Evolutionary conservation across 2,888 invertebrate genomes (phyloP).

Genomic region (Andrena marginata): DNA sequence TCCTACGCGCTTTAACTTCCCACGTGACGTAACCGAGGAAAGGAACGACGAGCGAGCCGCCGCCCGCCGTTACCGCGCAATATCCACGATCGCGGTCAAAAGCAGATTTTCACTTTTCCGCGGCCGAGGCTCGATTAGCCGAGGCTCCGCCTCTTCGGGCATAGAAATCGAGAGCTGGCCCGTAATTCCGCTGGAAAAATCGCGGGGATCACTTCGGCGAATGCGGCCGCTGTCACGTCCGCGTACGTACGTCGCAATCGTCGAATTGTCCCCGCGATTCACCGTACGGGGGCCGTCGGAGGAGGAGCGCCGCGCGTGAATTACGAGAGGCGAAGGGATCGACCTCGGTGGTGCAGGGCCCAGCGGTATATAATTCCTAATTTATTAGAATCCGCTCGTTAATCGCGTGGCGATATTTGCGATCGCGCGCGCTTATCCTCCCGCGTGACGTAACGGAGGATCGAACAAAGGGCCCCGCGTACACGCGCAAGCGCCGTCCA

Average conservation of each 20-base stretch:
- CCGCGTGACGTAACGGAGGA: constrained; percentile 51
- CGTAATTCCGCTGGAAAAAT: background rate
- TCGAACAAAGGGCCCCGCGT: constrained; percentile 59
- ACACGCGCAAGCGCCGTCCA: constrained; percentile 23
- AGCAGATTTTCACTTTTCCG: background rate
- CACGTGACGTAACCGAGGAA: constrained; percentile 71
- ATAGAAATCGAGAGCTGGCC: background rate
- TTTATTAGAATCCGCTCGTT: constrained; percentile 55
- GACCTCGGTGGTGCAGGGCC: constrained; percentile 12
- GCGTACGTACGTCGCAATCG: background rate
- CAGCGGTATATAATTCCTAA: constrained; percentile 52
- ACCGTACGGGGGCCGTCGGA: background rate
- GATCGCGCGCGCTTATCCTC: constrained; percentile 46
- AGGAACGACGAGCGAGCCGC: constrained; percentile 20
- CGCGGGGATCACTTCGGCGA: background rate
- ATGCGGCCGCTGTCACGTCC: background rate
- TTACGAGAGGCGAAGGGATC: constrained; percentile 25
- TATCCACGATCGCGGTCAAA: background rate
- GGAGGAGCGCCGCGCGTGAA: constrained; percentile 17
- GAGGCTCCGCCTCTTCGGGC: background rate
- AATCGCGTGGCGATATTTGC: constrained; percentile 65
- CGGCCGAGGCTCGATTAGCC: background rate
- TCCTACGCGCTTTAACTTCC: constrained; percentile 70
- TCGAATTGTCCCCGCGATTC: constrained; percentile 12
- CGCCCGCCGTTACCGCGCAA: background rate